phyloP scores from a whole-genome alignment of 2,888 invertebrate genomes.

The Ectropis crepuscularia region DNA sequence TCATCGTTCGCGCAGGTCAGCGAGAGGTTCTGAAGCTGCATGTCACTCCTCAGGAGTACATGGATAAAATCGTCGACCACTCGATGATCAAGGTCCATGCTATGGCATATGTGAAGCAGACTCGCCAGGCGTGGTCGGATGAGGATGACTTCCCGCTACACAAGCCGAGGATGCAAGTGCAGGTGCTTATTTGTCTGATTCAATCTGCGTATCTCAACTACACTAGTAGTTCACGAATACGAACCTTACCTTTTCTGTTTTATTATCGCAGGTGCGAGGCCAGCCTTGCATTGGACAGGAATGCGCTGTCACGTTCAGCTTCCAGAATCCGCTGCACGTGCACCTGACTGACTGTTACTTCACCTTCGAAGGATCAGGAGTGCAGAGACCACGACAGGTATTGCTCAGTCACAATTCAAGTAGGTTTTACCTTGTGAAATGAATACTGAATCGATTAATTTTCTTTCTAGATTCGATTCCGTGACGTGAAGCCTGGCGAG shows the following conservation, averaged over 20 bases:
- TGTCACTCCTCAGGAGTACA: slow-evolving; percentile 87
- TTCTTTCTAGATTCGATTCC: slow-evolving; percentile 74
- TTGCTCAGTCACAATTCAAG: too few relatives aligned
- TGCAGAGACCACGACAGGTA: slow-evolving; percentile 86
- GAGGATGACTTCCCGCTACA: slow-evolving; percentile 89
- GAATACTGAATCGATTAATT: not conserved
- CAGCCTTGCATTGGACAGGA: slow-evolving; percentile 82
- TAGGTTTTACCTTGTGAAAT: too few relatives aligned
- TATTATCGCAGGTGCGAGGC: slow-evolving; percentile 65
- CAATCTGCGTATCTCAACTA: not conserved
- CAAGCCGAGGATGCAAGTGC: slow-evolving; percentile 87
- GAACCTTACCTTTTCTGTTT: not conserved
- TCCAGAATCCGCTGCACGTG: slow-evolving; percentile 87
- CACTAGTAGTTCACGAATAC: not conserved
- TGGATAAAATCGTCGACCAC: slow-evolving; percentile 89
- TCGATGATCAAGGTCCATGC: slow-evolving; percentile 89
- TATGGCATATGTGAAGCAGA: slow-evolving; percentile 89
- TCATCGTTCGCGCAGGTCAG: slow-evolving; percentile 85
- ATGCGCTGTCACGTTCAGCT: slow-evolving; percentile 84
- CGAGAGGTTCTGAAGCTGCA: slow-evolving; percentile 86
- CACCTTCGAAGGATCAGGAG: slow-evolving; percentile 88
- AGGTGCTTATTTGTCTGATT: slow-evolving; percentile 66
- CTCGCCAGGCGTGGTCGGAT: slow-evolving; percentile 89
- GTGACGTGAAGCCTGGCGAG: slow-evolving; percentile 87
- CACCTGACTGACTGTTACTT: slow-evolving; percentile 88